phyloP scores from a whole-genome alignment of 2,888 invertebrate species.

The Falcaria lacertinaria region DNA sequence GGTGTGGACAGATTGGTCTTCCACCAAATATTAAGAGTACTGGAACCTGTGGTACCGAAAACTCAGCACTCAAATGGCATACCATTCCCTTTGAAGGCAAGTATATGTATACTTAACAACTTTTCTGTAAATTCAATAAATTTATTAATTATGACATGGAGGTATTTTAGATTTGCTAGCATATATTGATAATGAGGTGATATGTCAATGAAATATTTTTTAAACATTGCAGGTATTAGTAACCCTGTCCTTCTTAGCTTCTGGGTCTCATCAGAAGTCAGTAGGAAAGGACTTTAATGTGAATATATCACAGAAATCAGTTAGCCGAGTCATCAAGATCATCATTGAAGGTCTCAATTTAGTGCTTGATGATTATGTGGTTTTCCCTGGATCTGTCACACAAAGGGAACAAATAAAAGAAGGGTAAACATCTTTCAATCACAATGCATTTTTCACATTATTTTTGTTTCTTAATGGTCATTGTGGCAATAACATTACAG shows the following conservation, averaged over 20 bases:
- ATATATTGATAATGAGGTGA: no score
- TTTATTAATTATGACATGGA: no score
- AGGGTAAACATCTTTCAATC: conserved; percentile 20
- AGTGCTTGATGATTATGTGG: conserved; percentile 39
- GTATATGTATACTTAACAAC: no score
- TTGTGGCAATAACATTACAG: no score
- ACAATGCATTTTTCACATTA: no score
- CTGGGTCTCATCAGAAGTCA: conserved; percentile 49
- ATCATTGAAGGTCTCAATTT: conserved; percentile 49
- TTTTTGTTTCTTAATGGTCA: no score
- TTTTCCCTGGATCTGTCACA: conserved; percentile 35
- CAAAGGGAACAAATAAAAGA: conserved; percentile 47
- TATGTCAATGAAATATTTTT: neutral
- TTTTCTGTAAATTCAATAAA: no score
- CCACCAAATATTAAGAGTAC: conserved; percentile 39
- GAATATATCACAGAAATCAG: conserved; percentile 52
- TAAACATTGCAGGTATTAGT: conserved; percentile 36
- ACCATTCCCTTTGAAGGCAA: conserved; percentile 51
- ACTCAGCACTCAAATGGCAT: conserved; percentile 52
- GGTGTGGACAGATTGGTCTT: conserved; percentile 40
- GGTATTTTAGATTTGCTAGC: no score
- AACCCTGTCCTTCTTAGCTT: conserved; percentile 46
- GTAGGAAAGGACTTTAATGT: conserved; percentile 49
- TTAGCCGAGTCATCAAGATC: conserved; percentile 46
- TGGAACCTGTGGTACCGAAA: conserved; percentile 49